A percentile compares a stretch with the other conserved stretches of the same genome.
phyloP scores from a whole-genome alignment of 2,797 vertebrate species.

The Nasua narica region DNA sequence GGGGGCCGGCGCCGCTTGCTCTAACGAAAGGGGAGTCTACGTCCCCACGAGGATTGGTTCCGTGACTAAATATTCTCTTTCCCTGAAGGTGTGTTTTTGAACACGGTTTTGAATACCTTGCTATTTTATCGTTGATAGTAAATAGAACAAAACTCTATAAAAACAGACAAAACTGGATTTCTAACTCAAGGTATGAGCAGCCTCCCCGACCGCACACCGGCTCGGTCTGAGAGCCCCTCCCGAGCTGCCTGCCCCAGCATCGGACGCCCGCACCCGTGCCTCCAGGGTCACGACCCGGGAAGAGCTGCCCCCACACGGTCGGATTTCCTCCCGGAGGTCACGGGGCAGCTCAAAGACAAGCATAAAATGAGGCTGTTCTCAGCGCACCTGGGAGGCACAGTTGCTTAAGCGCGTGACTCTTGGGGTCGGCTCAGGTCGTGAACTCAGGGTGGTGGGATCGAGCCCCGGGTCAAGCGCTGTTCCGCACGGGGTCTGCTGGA shows the following conservation, averaged over 20 bases:
- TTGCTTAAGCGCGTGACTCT: not conserved
- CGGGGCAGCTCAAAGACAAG: not conserved
- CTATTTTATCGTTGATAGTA: slow-evolving; percentile 29
- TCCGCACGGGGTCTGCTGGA: not conserved
- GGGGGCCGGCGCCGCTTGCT: not conserved
- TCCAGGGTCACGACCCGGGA: not conserved
- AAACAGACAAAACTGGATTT: slow-evolving; percentile 65
- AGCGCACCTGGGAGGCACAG: not conserved
- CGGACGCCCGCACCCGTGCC: not conserved
- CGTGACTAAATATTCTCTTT: not conserved
- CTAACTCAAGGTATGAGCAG: slow-evolving; percentile 72
- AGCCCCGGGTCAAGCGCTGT: not conserved
- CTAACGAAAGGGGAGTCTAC: rapidly evolving
- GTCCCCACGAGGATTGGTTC: slow-evolving; percentile 33
- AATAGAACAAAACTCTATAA: not conserved
- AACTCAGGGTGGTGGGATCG: not conserved
- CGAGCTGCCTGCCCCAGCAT: slow-evolving; percentile 22
- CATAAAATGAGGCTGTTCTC: not conserved
- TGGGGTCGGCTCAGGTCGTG: not conserved
- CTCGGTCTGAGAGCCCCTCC: slow-evolving; percentile 72
- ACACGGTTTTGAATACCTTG: not conserved
- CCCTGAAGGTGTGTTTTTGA: not conserved
- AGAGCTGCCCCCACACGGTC: not conserved
- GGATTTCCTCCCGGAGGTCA: not conserved
- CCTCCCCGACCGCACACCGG: slow-evolving; percentile 62